Percentiles rank a stretch among this genome's conserved stretches.
Conservation (phyloP, 2,113 vertebrate genomes). For the Chlamydotis undulata region DNA sequence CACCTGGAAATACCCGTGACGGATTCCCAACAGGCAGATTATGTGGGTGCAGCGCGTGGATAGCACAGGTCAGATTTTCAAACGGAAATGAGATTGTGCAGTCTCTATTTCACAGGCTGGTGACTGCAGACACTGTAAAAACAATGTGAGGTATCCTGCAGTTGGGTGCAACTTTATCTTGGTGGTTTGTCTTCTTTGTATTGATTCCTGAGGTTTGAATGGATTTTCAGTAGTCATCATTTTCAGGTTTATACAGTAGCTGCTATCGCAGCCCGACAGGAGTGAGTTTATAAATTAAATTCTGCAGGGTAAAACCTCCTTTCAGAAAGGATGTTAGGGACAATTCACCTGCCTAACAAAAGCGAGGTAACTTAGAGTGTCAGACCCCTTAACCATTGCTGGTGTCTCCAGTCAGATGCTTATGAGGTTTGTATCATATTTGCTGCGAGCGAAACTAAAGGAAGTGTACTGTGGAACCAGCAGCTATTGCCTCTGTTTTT, state of each 20-base stretch:
- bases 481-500: not conserved
- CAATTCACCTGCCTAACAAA: constrained; percentile 38
- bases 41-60: not conserved
- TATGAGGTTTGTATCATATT: not conserved
- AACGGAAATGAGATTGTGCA: not conserved
- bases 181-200: constrained; percentile 19
- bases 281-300: constrained; percentile 51
- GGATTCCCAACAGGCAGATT: not conserved
- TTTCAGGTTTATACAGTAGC: constrained; percentile 5
- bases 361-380: constrained; percentile 21
- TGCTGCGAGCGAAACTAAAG: not conserved
- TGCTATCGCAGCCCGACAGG: constrained; percentile 42
- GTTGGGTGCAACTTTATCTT: constrained; percentile 32
- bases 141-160: not conserved
- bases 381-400: not conserved
- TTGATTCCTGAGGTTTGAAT: constrained; percentile 30
- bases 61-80: not conserved
- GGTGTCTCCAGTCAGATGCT: not conserved
- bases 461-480: not conserved
- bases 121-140: not conserved
- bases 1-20: not conserved
- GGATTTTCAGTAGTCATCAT: constrained; percentile 42
- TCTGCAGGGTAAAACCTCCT: constrained; percentile 27
- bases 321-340: not conserved
- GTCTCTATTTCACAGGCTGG: constrained; percentile 6